These are phyloP conservation scores for Noturus placidus DNA, from an alignment of 2,113 vertebrate species.

Conservation along the genomic window DNA sequence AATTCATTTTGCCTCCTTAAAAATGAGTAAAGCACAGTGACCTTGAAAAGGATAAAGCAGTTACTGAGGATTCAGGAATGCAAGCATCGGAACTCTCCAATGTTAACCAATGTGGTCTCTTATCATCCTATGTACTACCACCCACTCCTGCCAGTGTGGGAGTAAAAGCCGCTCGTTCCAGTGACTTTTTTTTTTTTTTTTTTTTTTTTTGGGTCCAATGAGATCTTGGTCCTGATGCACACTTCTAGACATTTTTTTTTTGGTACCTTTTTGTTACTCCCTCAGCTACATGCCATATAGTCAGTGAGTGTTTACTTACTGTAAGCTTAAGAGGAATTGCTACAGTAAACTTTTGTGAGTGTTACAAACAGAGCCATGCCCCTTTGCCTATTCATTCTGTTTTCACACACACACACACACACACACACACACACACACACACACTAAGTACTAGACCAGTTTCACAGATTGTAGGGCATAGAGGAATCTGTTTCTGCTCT, in stretches of 20 bases:
- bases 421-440: not conserved
- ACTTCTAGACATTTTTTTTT: not conserved
- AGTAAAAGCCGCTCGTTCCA: not conserved
- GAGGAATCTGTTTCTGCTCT: slow-evolving; percentile 32
- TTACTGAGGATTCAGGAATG: not conserved
- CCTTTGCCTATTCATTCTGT: slow-evolving; percentile 1
- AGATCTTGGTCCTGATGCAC: not conserved
- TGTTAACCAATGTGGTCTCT: not conserved
- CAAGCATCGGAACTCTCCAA: not conserved
- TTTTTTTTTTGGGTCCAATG: not conserved
- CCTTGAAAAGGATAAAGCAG: not conserved
- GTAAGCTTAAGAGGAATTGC: not conserved
- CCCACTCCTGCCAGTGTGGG: not conserved
- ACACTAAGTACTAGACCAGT: slow-evolving; percentile 33
- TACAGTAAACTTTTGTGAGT: not conserved
- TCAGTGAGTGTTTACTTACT: not conserved
- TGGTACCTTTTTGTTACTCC: not conserved
- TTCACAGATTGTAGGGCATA: slow-evolving; percentile 19
- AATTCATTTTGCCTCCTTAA: not conserved
- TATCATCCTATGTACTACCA: not conserved
- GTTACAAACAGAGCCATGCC: not conserved
- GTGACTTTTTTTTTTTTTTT: not conserved
- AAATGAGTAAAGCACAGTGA: not conserved
- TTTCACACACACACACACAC: not conserved
- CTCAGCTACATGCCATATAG: not conserved